Conservation (phyloP, 2,888 invertebrate genomes). For the Mesoligia furuncula region DNA sequence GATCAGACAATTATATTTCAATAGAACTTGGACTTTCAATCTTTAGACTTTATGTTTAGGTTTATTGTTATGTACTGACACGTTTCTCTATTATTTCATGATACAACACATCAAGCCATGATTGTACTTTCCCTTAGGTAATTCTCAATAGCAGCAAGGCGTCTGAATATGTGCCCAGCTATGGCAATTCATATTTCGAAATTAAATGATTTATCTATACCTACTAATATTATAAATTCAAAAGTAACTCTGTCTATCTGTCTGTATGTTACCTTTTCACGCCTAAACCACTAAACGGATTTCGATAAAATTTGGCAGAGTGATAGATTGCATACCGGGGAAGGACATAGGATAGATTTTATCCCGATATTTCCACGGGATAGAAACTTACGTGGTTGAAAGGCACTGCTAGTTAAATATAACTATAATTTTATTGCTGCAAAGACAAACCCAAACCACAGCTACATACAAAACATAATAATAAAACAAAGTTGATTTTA, state of each 20-base stretch:
- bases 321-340: too few species aligned
- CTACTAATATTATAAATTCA: too few species aligned
- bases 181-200: not conserved
- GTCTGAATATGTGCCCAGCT: too few species aligned
- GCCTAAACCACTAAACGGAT: too few species aligned
- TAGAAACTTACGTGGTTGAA: too few species aligned
- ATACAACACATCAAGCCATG: not conserved
- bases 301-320: too few species aligned
- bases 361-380: too few species aligned
- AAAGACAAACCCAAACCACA: not conserved
- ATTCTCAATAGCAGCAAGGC: not conserved
- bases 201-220: too few species aligned
- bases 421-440: not conserved
- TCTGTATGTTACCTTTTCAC: too few species aligned
- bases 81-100: not conserved
- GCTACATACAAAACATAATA: not conserved
- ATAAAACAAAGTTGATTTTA: not conserved
- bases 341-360: too few species aligned
- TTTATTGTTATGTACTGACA: not conserved
- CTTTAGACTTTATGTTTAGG: not conserved
- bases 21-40: not conserved
- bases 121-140: not conserved
- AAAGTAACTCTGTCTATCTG: too few species aligned
- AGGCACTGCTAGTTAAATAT: not conserved
- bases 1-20: not conserved